Evolutionary conservation across 2,888 invertebrate genomes (phyloP).

Genomic region (Conops quadrifasciatus): DNA sequence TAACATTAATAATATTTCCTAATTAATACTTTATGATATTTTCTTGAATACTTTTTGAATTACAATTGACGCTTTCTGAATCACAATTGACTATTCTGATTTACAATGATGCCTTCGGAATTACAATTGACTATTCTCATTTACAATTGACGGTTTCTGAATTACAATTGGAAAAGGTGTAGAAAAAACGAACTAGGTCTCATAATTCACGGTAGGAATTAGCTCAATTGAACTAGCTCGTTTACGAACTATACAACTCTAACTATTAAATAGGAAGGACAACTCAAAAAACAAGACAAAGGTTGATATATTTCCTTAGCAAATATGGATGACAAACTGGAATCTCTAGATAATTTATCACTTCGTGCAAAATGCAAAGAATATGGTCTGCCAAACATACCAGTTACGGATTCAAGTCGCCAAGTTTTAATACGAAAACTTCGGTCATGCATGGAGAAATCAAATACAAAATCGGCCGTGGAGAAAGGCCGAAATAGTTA

Average conservation of each 20-base stretch:
- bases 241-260: too few species aligned
- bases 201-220: background rate
- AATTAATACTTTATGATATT: background rate
- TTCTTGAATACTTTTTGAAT: background rate
- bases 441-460: constrained; percentile 50
- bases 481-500: background rate
- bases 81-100: too few species aligned
- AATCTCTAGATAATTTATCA: constrained; percentile 55
- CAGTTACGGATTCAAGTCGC: constrained; percentile 60
- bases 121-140: background rate
- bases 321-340: constrained; percentile 51
- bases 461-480: constrained; percentile 18
- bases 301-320: background rate
- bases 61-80: background rate
- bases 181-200: background rate
- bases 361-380: constrained; percentile 56
- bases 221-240: background rate
- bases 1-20: background rate
- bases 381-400: constrained; percentile 59
- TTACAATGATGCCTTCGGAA: background rate
- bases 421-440: constrained; percentile 56
- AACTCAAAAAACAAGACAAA: background rate
- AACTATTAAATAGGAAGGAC: background rate
- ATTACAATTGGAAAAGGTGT: too few species aligned
- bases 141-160: background rate